Conservation (phyloP, 2,888 invertebrate species). For the Acrocera orbiculus region DNA sequence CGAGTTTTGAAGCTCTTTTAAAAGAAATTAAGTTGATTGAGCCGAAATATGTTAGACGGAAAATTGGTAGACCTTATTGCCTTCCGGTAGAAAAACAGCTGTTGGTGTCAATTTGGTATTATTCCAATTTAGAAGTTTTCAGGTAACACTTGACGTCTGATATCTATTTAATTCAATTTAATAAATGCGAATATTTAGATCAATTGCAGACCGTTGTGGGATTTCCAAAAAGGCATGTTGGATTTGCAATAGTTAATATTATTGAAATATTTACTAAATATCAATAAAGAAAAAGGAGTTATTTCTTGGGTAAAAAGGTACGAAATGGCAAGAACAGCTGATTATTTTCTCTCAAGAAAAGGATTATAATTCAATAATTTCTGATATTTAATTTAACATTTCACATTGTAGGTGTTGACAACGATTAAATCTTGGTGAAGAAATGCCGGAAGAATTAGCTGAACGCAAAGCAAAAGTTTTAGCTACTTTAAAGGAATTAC, state of each 20-base stretch:
- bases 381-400: neutral
- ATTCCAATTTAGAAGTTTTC: no score
- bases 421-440: slow-evolving; percentile 67
- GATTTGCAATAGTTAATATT: neutral
- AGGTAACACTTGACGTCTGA: no score
- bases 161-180: no score
- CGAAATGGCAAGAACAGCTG: neutral
- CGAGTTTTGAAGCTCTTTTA: no score
- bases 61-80: no score
- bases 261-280: neutral
- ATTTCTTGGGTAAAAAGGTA: neutral
- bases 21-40: no score
- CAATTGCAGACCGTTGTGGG: slow-evolving; percentile 1
- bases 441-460: slow-evolving; percentile 49
- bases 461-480: slow-evolving; percentile 57
- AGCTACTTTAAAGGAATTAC: slow-evolving; percentile 64
- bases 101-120: no score
- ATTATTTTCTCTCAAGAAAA: neutral
- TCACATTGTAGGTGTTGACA: slow-evolving; percentile 31
- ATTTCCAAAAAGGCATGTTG: neutral
- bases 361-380: neutral
- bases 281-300: neutral
- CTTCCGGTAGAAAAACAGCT: no score
- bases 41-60: no score
- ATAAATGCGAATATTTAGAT: no score